Conservation (phyloP, 2,113 vertebrate genomes). For the Gorsachius goisagi region DNA sequence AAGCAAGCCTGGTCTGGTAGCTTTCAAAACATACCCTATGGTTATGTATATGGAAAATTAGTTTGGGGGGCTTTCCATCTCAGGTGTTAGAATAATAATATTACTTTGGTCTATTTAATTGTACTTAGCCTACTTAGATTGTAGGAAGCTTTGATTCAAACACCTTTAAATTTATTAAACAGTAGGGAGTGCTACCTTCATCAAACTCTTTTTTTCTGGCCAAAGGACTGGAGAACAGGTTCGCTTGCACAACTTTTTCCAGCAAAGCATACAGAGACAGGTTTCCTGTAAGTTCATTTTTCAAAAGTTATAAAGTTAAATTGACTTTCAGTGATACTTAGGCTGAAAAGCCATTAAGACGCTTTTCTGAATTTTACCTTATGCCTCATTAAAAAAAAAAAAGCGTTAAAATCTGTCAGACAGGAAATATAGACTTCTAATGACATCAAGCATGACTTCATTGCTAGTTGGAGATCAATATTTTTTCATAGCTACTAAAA, state of each 20-base stretch:
- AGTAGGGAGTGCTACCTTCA: background rate
- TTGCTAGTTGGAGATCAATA: background rate
- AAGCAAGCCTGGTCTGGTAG: background rate
- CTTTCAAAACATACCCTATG: background rate
- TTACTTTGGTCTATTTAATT: background rate
- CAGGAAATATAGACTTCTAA: conserved; percentile 28
- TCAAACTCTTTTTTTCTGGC: background rate
- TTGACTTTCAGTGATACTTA: background rate
- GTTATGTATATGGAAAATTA: background rate
- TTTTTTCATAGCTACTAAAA: conserved; percentile 42
- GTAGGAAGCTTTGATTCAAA: background rate
- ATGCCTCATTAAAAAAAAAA: background rate
- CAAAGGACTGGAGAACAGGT: background rate
- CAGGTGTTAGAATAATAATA: background rate
- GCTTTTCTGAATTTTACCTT: conserved; percentile 1
- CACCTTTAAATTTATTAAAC: background rate
- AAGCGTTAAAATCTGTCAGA: conserved; percentile 12
- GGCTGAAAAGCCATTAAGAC: background rate
- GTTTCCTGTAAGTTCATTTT: background rate
- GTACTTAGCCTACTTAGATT: background rate
- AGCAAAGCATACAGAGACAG: background rate
- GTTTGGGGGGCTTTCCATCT: background rate
- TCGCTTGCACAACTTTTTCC: background rate
- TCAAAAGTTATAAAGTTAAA: background rate
- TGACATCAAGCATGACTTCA: background rate